Evolutionary conservation across 1,140 invertebrate species (phyloP).

Genomic region (Drosophila lacertosa): DNA sequence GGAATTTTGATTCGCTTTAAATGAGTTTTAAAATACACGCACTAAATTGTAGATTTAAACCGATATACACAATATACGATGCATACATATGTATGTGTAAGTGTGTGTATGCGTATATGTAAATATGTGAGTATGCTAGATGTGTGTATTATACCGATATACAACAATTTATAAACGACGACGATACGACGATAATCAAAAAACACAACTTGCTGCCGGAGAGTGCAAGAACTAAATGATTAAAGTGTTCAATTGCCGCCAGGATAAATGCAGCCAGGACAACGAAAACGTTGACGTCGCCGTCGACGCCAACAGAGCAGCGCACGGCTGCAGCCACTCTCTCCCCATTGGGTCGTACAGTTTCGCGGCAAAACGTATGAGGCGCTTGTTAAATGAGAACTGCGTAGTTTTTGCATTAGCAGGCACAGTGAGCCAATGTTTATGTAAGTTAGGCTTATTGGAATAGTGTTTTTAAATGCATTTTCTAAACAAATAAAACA

Average conservation of each 20-base stretch:
- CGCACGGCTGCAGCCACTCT: constrained; percentile 33
- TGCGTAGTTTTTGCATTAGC: constrained; percentile 63
- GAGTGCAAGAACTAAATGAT: constrained; percentile 84
- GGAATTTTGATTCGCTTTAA: constrained; percentile 45
- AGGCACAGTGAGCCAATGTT: constrained; percentile 32
- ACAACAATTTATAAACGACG: constrained; percentile 81
- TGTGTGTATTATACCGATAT: constrained; percentile 79
- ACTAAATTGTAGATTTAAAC: constrained; percentile 43
- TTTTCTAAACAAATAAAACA: neutral
- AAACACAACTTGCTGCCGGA: constrained; percentile 84
- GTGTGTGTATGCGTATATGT: constrained; percentile 43
- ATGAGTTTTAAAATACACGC: constrained; percentile 69
- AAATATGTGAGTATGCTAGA: constrained; percentile 63
- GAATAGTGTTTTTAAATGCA: too few species aligned
- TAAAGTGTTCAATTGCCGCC: constrained; percentile 75
- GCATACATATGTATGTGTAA: constrained; percentile 32
- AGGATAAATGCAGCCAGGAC: constrained; percentile 80
- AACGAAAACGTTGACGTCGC: constrained; percentile 35
- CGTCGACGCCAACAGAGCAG: constrained; percentile 33
- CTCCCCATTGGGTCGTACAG: constrained; percentile 47
- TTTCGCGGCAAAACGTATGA: constrained; percentile 45
- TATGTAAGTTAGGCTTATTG: neutral
- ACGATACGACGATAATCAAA: constrained; percentile 81
- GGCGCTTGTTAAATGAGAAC: constrained; percentile 55
- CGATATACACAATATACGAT: constrained; percentile 51